phyloP scores from a whole-genome alignment of 1,140 invertebrate species.

The Sitophilus oryzae region DNA sequence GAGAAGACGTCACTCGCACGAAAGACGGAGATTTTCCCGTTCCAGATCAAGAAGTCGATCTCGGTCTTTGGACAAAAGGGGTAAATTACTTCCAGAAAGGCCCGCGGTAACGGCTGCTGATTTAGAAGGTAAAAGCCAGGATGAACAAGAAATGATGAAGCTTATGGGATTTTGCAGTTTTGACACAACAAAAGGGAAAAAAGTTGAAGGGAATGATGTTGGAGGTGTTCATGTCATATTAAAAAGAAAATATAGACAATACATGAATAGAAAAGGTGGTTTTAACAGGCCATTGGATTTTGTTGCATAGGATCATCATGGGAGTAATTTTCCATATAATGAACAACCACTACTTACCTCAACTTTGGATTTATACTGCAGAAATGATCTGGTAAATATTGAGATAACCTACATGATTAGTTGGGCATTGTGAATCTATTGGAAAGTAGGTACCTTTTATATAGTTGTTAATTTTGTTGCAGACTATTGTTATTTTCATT shows the following conservation, averaged over 20 bases:
- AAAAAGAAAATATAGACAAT: slow-evolving; percentile 96
- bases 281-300: slow-evolving; percentile 97
- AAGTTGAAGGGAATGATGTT: slow-evolving; percentile 88
- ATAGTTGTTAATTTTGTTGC: no score
- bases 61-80: slow-evolving; percentile 43
- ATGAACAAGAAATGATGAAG: slow-evolving; percentile 95
- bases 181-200: slow-evolving; percentile 91
- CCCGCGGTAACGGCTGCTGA: slow-evolving; percentile 64
- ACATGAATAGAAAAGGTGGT: slow-evolving; percentile 99
- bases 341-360: slow-evolving; percentile 32
- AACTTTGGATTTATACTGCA: slow-evolving; percentile 23
- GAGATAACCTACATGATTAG: not conserved
- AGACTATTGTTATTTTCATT: no score
- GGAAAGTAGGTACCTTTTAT: no score
- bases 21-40: slow-evolving; percentile 47
- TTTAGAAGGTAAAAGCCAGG: slow-evolving; percentile 74
- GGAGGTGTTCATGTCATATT: slow-evolving; percentile 91
- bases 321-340: slow-evolving; percentile 17
- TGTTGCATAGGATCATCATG: slow-evolving; percentile 59
- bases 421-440: no score
- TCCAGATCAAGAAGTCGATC: slow-evolving; percentile 51
- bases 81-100: slow-evolving; percentile 44
- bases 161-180: slow-evolving; percentile 95
- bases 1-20: slow-evolving; percentile 41
- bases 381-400: not conserved